phyloP scores from a whole-genome alignment of 2,797 vertebrate genomes.

The Cichlasoma orientale region DNA sequence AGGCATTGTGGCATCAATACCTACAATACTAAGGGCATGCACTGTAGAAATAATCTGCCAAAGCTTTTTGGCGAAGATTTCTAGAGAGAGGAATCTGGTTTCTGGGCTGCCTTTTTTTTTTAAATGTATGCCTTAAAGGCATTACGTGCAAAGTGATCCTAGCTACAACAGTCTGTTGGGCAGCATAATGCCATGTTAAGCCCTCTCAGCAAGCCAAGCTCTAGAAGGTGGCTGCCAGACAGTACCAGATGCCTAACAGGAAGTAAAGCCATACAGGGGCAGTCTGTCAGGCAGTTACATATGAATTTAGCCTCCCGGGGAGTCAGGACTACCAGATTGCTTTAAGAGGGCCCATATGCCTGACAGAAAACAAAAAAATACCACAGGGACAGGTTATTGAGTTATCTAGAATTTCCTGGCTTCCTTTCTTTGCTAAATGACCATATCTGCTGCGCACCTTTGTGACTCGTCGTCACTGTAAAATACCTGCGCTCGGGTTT shows the following conservation, averaged over 20 bases:
- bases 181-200: slow-evolving; percentile 30
- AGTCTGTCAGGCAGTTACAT: slow-evolving; percentile 48
- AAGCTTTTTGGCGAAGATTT: slow-evolving; percentile 27
- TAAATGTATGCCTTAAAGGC: slow-evolving; percentile 28
- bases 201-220: slow-evolving; percentile 42
- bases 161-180: slow-evolving; percentile 36
- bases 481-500: background rate
- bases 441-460: slow-evolving; percentile 1
- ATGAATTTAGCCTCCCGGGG: slow-evolving; percentile 54
- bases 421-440: slow-evolving; percentile 33
- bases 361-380: slow-evolving; percentile 34
- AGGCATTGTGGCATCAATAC: background rate
- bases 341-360: slow-evolving; percentile 50
- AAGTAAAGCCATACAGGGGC: slow-evolving; percentile 50
- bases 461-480: background rate
- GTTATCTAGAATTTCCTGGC: slow-evolving; percentile 39
- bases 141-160: slow-evolving; percentile 32
- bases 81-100: slow-evolving; percentile 29
- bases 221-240: slow-evolving; percentile 48
- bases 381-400: slow-evolving; percentile 51
- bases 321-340: slow-evolving; percentile 53
- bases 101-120: slow-evolving; percentile 32
- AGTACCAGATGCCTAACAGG: slow-evolving; percentile 56
- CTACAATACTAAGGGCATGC: background rate
- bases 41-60: slow-evolving; percentile 2